These are phyloP conservation scores for Amblyornis subalaris DNA, from an alignment of 2,113 vertebrate species.

Conservation along the genomic window DNA sequence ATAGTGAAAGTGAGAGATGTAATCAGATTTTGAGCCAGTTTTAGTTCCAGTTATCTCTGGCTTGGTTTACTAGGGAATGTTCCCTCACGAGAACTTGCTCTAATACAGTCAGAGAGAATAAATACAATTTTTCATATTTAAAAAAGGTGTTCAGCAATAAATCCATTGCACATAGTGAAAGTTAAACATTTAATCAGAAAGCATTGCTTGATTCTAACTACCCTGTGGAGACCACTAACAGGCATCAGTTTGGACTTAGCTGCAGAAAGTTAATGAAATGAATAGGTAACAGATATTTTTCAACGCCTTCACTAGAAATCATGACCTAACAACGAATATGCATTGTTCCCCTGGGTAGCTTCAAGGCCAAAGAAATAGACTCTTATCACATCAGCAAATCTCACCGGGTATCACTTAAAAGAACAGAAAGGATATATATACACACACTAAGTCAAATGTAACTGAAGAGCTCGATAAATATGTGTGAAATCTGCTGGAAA, in stretches of 20 bases:
- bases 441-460: not conserved
- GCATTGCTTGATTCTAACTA: not conserved
- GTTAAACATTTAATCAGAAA: not conserved
- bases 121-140: not conserved
- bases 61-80: not conserved
- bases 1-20: not conserved
- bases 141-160: not conserved
- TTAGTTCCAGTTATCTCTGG: not conserved
- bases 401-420: not conserved
- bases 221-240: not conserved
- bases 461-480: not conserved
- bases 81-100: not conserved
- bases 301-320: not conserved
- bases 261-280: not conserved
- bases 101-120: not conserved
- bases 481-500: not conserved
- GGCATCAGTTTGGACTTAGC: not conserved
- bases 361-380: not conserved
- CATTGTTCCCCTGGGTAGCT: not conserved
- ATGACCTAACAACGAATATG: not conserved
- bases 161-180: not conserved
- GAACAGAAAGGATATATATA: not conserved
- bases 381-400: not conserved
- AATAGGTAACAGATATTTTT: not conserved
- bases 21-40: not conserved